phyloP scores from a whole-genome alignment of 23 tunicate genomes.

The Styela clava region DNA sequence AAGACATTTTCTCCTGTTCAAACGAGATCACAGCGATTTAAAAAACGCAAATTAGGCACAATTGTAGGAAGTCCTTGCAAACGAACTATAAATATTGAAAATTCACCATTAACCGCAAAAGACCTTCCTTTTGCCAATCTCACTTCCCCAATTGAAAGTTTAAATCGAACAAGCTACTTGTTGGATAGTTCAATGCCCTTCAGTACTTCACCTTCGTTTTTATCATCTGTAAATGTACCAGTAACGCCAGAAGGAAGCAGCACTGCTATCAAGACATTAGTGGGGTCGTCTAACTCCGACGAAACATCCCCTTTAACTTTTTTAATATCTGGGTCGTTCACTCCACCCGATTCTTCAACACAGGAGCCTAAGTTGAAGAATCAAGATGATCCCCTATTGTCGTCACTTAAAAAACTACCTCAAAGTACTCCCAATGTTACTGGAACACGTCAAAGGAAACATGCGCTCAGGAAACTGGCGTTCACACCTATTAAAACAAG shows the following conservation, averaged over 20 bases:
- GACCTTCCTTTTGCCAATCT: neutral
- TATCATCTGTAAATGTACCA: neutral
- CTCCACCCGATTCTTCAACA: neutral
- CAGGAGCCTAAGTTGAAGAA: neutral
- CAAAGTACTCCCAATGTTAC: conserved; percentile 29
- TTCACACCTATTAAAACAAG: neutral
- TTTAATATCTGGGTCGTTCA: conserved; percentile 15
- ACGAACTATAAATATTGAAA: neutral
- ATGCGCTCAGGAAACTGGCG: conserved; percentile 9
- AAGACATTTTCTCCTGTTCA: neutral
- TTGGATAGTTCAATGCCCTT: conserved; percentile 6
- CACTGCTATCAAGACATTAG: conserved; percentile 1
- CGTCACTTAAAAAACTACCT: conserved; percentile 5
- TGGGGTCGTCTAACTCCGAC: neutral
- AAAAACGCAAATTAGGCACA: neutral
- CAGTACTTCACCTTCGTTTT: neutral
- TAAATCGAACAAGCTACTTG: neutral
- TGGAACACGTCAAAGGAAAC: neutral
- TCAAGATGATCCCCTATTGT: neutral
- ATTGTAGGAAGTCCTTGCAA: neutral
- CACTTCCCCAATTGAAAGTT: neutral
- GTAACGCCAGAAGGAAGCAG: conserved; percentile 5
- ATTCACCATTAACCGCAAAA: neutral
- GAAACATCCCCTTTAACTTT: neutral
- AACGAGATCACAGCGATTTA: neutral